These are phyloP conservation scores for Anoplopoma fimbria DNA, from an alignment of 2,113 vertebrate genomes.

Conservation along the genomic window DNA sequence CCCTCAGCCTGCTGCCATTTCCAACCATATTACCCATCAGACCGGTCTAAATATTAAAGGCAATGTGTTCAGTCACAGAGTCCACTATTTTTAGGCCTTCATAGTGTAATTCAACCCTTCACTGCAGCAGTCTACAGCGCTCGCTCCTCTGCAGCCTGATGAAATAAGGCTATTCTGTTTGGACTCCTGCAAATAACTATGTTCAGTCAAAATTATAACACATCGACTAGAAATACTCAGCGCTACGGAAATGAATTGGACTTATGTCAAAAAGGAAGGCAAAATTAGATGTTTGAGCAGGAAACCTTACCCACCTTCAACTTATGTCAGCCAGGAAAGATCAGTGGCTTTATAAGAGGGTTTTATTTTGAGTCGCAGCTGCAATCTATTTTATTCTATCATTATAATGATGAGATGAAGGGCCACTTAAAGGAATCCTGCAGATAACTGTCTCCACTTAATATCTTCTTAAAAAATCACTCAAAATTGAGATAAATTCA, in stretches of 20 bases:
- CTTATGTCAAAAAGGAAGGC: constrained; percentile 47
- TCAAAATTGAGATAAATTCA: not conserved
- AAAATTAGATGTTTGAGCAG: constrained; percentile 48
- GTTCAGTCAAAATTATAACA: constrained; percentile 64
- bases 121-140: constrained; percentile 55
- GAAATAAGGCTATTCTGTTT: constrained; percentile 61
- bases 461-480: not conserved
- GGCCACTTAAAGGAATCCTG: constrained; percentile 24
- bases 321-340: constrained; percentile 30
- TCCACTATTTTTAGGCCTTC: constrained; percentile 71
- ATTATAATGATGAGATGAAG: constrained; percentile 40
- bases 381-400: constrained; percentile 22
- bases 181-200: constrained; percentile 66
- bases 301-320: constrained; percentile 30
- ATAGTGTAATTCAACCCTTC: constrained; percentile 72
- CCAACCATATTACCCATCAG: constrained; percentile 50
- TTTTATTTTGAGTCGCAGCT: constrained; percentile 30
- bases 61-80: constrained; percentile 56
- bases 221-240: constrained; percentile 50
- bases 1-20: constrained; percentile 19
- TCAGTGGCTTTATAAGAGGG: constrained; percentile 1
- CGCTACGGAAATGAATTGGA: constrained; percentile 42
- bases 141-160: constrained; percentile 49
- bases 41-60: constrained; percentile 56
- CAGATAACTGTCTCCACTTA: constrained; percentile 13